Percentiles rank a stretch among this genome's conserved stretches.
These are phyloP conservation scores for Sabellastarte sp. DNA, from an alignment of 2,888 invertebrate species.

Conservation along the genomic window DNA sequence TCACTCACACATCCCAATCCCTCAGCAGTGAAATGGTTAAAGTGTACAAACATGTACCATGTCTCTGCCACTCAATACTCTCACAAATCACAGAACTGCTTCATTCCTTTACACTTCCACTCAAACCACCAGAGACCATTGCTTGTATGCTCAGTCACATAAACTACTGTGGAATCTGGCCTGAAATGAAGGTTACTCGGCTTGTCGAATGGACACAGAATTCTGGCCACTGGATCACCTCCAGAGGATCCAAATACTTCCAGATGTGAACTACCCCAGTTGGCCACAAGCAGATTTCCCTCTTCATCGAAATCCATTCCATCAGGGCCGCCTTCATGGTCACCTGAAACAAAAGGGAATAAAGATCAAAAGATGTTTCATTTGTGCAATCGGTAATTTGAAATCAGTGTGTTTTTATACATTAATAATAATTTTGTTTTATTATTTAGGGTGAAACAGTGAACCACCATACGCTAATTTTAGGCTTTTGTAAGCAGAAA, in stretches of 20 bases:
- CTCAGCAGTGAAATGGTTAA: too few relatives aligned
- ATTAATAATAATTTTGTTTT: too few relatives aligned
- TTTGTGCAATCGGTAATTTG: too few relatives aligned
- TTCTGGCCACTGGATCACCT: constrained; percentile 39
- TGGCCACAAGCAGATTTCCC: constrained; percentile 47
- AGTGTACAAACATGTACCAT: too few relatives aligned
- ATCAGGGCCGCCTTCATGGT: constrained; percentile 48
- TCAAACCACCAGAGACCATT: constrained; percentile 50
- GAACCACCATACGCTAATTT: too few relatives aligned
- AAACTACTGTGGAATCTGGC: constrained; percentile 40
- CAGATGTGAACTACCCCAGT: constrained; percentile 45
- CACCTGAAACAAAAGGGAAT: constrained; percentile 26
- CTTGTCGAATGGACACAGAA: constrained; percentile 44
- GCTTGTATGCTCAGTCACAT: constrained; percentile 48
- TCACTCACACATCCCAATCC: too few relatives aligned
- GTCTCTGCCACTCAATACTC: too few relatives aligned
- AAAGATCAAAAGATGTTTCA: not conserved
- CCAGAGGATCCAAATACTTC: constrained; percentile 48
- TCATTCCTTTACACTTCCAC: constrained; percentile 44
- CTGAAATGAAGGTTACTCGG: constrained; percentile 50
- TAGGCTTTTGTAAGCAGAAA: too few relatives aligned
- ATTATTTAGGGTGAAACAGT: too few relatives aligned
- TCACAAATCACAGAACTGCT: constrained; percentile 46
- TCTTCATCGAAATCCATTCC: constrained; percentile 55
- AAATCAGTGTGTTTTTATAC: too few relatives aligned